Evolutionary conservation across 2,113 vertebrate species (phyloP), one percentile per base, ranked within the genome.

Genomic region (Periophthalmodon schlosseri): DNA sequence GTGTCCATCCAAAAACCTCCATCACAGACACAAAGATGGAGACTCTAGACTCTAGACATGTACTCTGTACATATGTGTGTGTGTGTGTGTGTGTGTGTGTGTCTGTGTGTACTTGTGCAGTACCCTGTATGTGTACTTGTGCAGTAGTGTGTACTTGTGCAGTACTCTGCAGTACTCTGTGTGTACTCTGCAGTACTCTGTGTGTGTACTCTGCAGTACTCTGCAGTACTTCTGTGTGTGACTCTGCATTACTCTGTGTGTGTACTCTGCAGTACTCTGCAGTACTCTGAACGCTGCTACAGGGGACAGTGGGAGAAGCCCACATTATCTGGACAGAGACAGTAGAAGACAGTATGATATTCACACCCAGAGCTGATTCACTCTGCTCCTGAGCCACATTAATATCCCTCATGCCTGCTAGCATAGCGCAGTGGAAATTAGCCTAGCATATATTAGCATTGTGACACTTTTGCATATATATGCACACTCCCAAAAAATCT

Each of bases 271-370:
- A 28, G 28, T 28, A 28, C 28, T 28, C 28, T 28, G 28, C 3
- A 72, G 77, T 74, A 70, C 13, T 60, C 21, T 14, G 21, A 24
- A 58, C n/a, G 72, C 78, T 14, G 87, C 89, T 88, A 72, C 70
- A 60, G 81, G 87, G 89, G 80, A 86, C 83, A 68, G n/a, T 23
- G 33, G 60, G 5, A 79, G 77, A n/a, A 68, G 74, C 75, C 85
- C 77, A 69, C 85, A 90, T 89, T 87, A 89, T 69, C 73, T 13
- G 81, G 87, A 91, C 87, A 85, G 87, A 79, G 28, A 84, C 89
- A 90, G 88, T 89, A 89, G 88, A 88, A 86, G 86, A 92, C 91
- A 91, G 90, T 88, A 86, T 82, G 86, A 88, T 92, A 91, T 91
- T 91, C 91, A 92, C 87, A 84, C 83, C 79, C 76, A 56, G 72